Evolutionary conservation across 2,888 invertebrate species (phyloP).

Genomic region (Erpobdella octoculata): DNA sequence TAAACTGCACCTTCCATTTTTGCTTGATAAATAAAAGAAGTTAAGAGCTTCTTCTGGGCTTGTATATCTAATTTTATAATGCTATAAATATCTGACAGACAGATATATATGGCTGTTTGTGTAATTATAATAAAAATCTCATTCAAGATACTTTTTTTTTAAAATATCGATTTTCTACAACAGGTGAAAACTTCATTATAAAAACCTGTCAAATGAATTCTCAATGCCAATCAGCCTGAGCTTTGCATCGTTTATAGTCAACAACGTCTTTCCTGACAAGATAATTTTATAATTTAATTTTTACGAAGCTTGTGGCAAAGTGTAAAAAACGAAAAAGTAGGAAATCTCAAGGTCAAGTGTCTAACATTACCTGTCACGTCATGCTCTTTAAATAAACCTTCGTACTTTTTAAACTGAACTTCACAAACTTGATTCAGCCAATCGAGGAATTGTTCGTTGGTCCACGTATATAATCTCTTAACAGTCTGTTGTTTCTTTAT

Average conservation of each 20-base stretch:
- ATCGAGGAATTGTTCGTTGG: not conserved
- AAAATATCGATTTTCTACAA: no score
- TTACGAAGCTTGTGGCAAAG: not conserved
- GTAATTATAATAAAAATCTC: no score
- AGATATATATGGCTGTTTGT: no score
- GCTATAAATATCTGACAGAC: no score
- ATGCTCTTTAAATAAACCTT: not conserved
- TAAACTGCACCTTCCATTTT: no score
- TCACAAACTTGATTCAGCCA: not conserved
- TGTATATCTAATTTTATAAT: no score
- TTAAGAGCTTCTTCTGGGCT: no score
- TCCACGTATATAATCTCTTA: not conserved
- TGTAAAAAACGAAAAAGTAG: not conserved
- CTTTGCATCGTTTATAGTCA: not conserved
- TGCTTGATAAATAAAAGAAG: no score
- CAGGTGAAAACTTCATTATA: no score
- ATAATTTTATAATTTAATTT: no score
- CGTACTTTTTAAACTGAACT: conserved; percentile 5
- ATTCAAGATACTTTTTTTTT: no score
- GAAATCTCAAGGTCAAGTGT: no score
- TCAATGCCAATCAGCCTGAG: not conserved
- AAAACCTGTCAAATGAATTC: not conserved
- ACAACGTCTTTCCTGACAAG: not conserved
- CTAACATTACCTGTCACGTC: not conserved
- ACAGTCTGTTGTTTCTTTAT: not conserved